Conservation (phyloP, 2,113 vertebrate genomes). For the Symphodus melops region DNA sequence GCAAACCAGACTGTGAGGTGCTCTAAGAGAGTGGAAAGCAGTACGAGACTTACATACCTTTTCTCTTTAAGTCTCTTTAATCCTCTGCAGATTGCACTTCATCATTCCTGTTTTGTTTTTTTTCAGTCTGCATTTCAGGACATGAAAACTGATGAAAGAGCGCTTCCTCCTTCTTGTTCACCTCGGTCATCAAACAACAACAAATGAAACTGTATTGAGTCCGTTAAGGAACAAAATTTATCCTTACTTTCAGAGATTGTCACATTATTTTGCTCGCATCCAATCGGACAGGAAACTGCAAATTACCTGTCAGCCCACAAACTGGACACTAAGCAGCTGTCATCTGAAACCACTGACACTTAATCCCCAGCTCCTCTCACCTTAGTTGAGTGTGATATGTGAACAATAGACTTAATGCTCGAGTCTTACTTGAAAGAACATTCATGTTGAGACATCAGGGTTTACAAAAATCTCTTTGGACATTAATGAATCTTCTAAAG, state of each 20-base stretch:
- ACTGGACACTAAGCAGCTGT: background rate
- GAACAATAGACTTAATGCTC: too few species aligned
- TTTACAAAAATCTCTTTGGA: too few species aligned
- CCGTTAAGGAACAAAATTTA: background rate
- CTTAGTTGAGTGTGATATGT: background rate
- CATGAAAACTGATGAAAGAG: background rate
- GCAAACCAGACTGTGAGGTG: background rate
- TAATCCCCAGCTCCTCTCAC: background rate
- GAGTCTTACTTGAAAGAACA: too few species aligned
- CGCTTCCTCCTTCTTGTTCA: background rate
- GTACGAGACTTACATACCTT: constrained; percentile 33
- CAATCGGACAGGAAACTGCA: background rate
- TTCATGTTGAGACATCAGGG: too few species aligned
- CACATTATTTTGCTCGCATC: background rate
- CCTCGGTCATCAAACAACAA: background rate
- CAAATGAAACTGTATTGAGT: background rate
- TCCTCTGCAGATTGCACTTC: constrained; percentile 36
- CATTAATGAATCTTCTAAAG: too few species aligned
- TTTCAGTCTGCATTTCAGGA: constrained; percentile 10
- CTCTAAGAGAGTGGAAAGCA: background rate
- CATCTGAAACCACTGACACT: background rate
- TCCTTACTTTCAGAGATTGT: background rate
- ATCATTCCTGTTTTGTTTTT: constrained; percentile 6
- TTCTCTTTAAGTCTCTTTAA: constrained; percentile 49
- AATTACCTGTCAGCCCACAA: background rate